Percentiles rank a stretch among this genome's conserved stretches.
Evolutionary conservation across 2,888 invertebrate genomes (phyloP).

Genomic region (Troides oblongomaculatus): DNA sequence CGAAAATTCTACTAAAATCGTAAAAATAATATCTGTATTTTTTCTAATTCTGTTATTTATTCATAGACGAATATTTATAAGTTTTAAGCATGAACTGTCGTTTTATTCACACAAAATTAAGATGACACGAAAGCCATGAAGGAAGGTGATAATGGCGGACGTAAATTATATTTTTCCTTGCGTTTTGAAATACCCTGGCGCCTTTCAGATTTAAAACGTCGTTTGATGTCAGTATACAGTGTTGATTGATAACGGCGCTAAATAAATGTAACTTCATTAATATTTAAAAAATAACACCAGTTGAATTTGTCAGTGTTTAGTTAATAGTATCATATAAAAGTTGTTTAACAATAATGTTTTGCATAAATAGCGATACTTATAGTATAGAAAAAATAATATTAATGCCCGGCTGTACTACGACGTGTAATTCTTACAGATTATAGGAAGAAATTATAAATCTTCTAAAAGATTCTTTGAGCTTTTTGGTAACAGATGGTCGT

Average conservation of each 20-base stretch:
- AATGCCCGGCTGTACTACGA: no score
- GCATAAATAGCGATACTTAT: neutral
- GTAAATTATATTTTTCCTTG: constrained; percentile 24
- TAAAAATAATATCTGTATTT: neutral
- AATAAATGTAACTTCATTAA: constrained; percentile 17
- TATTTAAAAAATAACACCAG: no score
- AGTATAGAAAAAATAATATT: no score
- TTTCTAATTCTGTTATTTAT: neutral
- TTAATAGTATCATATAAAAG: neutral
- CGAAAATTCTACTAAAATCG: no score
- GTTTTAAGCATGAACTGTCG: neutral
- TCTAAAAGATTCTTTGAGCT: neutral
- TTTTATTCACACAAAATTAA: constrained; percentile 11
- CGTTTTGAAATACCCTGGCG: constrained; percentile 26
- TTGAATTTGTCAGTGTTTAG: no score
- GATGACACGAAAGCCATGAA: constrained; percentile 21
- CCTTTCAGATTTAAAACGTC: constrained; percentile 24
- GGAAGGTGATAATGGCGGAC: constrained; percentile 26
- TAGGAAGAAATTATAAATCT: neutral
- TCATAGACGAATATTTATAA: neutral
- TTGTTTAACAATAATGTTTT: neutral
- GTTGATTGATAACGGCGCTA: constrained; percentile 17
- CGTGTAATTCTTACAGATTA: neutral
- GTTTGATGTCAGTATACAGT: constrained; percentile 27
- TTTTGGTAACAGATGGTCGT: constrained; percentile 3